Percentiles rank a stretch among this genome's conserved stretches.
These are phyloP conservation scores for Scaptomyza tumidula DNA, from an alignment of 2,888 invertebrate genomes.

Conservation along the genomic window DNA sequence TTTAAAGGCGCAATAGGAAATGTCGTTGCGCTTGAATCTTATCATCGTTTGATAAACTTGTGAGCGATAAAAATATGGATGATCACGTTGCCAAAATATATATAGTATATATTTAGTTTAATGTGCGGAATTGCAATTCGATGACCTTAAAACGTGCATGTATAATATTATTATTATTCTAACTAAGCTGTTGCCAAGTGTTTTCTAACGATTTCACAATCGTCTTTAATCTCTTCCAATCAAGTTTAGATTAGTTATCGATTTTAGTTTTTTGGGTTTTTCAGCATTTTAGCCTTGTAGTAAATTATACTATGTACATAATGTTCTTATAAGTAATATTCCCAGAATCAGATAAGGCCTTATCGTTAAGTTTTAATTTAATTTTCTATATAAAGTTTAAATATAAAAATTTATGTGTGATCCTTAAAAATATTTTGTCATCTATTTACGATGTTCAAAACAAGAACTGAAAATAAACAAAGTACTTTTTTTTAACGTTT, in stretches of 20 bases:
- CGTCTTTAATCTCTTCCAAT: constrained; percentile 44
- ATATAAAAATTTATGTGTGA: neutral
- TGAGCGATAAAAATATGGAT: constrained; percentile 1
- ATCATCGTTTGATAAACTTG: constrained; percentile 26
- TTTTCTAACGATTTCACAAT: constrained; percentile 23
- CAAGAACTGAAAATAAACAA: neutral
- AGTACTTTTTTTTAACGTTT: no score
- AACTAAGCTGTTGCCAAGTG: constrained; percentile 34
- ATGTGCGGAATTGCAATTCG: neutral
- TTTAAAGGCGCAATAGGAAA: neutral
- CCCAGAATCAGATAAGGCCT: neutral
- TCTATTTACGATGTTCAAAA: no score
- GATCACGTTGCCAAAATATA: neutral
- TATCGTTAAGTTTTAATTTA: neutral
- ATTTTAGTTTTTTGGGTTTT: constrained; percentile 7
- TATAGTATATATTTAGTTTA: no score
- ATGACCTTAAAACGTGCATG: neutral
- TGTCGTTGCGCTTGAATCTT: constrained; percentile 14
- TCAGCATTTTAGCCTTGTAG: neutral
- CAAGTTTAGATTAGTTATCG: constrained; percentile 19
- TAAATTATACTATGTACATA: neutral
- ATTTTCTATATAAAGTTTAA: neutral
- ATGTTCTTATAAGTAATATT: neutral
- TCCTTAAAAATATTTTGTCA: no score
- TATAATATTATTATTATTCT: neutral